Evolutionary conservation across 2,113 vertebrate species (phyloP).

Genomic region (Emydocephalus ijimae): DNA sequence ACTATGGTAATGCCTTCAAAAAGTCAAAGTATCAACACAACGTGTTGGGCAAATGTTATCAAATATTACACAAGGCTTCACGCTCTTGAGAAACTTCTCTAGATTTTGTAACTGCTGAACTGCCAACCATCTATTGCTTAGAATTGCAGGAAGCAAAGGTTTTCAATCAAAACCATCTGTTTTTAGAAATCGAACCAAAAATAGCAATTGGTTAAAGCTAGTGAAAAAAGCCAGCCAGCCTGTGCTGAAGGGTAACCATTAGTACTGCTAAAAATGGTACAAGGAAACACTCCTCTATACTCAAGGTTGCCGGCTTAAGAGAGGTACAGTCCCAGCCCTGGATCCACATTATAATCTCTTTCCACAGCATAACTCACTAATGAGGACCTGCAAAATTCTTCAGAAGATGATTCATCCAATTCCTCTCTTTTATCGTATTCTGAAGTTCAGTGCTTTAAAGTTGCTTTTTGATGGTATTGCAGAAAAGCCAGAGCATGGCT

Average conservation of each 20-base stretch:
- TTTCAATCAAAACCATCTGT: constrained; percentile 67
- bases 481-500: not conserved
- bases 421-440: not conserved
- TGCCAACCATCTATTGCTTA: constrained; percentile 65
- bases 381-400: not conserved
- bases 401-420: not conserved
- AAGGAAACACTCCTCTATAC: not conserved
- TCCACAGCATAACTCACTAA: not conserved
- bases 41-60: not conserved
- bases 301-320: constrained; percentile 11
- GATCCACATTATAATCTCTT: constrained; percentile 22
- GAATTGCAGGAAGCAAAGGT: constrained; percentile 47
- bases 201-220: constrained; percentile 61
- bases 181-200: constrained; percentile 66
- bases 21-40: constrained; percentile 3
- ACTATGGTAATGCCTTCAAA: not conserved
- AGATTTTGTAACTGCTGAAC: constrained; percentile 43
- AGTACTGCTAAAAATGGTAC: constrained; percentile 16
- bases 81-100: constrained; percentile 38
- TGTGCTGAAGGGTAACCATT: constrained; percentile 44
- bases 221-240: constrained; percentile 52
- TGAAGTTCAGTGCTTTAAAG: constrained; percentile 33
- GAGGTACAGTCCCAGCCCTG: constrained; percentile 4
- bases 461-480: constrained; percentile 29
- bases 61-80: constrained; percentile 33